Evolutionary conservation across 1,140 invertebrate genomes (phyloP), one percentile per base, ranked within the genome.

Genomic region (Adelges cooleyi): DNA sequence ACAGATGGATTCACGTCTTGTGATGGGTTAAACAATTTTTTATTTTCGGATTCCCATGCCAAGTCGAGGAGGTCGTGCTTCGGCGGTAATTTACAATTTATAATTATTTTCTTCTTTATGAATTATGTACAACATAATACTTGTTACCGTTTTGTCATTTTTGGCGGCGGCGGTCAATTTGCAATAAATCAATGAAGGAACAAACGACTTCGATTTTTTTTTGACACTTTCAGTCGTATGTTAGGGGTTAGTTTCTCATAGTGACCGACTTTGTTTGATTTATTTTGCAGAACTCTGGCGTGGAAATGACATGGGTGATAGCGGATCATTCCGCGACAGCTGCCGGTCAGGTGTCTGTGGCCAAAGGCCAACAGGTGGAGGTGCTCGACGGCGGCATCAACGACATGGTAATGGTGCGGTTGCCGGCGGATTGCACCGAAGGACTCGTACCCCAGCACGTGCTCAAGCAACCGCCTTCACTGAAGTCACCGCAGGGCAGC

Each of bases 361-460:
- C 76, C 46, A 91, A 91, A 72, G 89, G 89, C 10, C 92, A 95
- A 75, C 91, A 95, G 75, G 92, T 95, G 48, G 92, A 95, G 72
- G 85, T 95, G 53, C 73, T 95, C 52, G 92, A 95, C 71, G 69
- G 74, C 65, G 72, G 79, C 70, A 69, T 81, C 71, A 76, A 70
- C 13, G 83, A 82, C 71, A 84, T 80, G 77, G 84, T 84, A 78
- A 73, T 83, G 70, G 79, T 86, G 51, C 79, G 84, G 52, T 74
- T 78, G 74, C 75, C 77, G 9, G 13, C 78, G 72, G 83, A 80
- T 66, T 77, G 75, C 33, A 79, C 77, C n/a, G 88, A 92, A 72
- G 91, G 92, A 17, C 80, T 92, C 15, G 90, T 94, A 23, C 91
- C 91, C 3, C 80, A 86, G 1, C 79, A 84, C 65, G 84, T 87